Evolutionary conservation across 1,140 invertebrate species (phyloP), one percentile per base, ranked within the genome.

Genomic region (Papilio polyxenes): DNA sequence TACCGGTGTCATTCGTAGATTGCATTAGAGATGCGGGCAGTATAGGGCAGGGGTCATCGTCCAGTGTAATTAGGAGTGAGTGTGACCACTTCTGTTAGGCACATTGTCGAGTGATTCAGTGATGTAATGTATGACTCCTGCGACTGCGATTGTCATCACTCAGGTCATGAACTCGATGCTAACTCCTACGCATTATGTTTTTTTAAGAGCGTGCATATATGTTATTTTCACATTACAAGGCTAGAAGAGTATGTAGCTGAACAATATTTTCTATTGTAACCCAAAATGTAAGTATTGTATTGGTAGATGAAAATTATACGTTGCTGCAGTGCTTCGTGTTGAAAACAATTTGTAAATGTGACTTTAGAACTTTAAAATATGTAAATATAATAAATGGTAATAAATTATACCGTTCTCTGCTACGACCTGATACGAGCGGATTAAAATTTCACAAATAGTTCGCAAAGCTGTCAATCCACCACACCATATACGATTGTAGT

Each of bases 61-160:
- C 85, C 83, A 84, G 79, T 83, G 74, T 83, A 84, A 85, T 85
- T 85, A 85, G 81, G 83, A 80, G 82, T 83, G 82, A 51, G 75
- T 83, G 77, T 83, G 82, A 78, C 81, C 79, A 82, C 80, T 81
- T 82, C 82, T 78, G 81, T 44, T 83, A 77, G 83, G 53, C 75
- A 49, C 75, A 77, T 77, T 31, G 48, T 51, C 75, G 20, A 53
- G 49, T 77, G 49, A 53, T 31, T 53, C 75, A 77, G 49, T 53
- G 44, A 49, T 23, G 10, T 77, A 23, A 20, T 23, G 40, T 0
- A 44, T 44, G 40, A 6, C 40, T 10, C 20, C 49, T n/a, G 49
- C n/a, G 10, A 20, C 75, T 77, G 75, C 20, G 49, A 77, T 77
- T 77, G 48, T 77, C 44, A 77, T 77, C 49, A 15, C 48, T 15